phyloP scores from a whole-genome alignment of 2,113 vertebrate genomes.

The Oxyruncus cristatus region DNA sequence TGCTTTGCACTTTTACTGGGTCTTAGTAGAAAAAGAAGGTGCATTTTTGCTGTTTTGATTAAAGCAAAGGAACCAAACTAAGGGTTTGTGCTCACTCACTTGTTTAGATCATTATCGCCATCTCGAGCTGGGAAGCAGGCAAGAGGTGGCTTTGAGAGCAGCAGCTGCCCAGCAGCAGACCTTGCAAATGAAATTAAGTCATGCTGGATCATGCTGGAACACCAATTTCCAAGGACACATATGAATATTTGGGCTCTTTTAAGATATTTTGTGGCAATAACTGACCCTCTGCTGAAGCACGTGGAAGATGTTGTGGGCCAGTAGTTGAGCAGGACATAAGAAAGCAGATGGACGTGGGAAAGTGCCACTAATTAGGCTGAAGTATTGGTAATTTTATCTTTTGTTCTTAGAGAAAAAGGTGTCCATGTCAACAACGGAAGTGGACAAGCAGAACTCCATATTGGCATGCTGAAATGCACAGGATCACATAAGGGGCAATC shows the following conservation, averaged over 20 bases:
- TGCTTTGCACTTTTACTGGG: background rate
- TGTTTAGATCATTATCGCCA: background rate
- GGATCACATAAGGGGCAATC: background rate
- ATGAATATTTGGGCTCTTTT: background rate
- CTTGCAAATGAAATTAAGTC: background rate
- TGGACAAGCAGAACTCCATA: background rate
- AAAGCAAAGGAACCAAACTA: background rate
- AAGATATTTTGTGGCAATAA: background rate
- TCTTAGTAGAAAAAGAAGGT: background rate
- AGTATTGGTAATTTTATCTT: background rate
- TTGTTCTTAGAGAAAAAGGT: background rate
- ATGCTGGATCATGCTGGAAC: background rate
- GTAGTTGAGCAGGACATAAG: background rate
- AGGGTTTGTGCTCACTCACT: background rate
- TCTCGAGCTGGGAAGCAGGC: background rate
- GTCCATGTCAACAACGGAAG: background rate
- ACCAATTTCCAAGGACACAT: background rate
- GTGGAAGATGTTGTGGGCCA: background rate
- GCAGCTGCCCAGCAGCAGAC: background rate
- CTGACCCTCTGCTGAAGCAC: background rate
- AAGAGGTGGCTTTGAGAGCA: background rate
- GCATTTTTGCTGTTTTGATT: background rate
- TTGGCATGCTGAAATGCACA: background rate
- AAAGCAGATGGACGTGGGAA: background rate
- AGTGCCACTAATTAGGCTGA: background rate